Conservation (phyloP, 2,888 invertebrate species). For the Mantis religiosa region DNA sequence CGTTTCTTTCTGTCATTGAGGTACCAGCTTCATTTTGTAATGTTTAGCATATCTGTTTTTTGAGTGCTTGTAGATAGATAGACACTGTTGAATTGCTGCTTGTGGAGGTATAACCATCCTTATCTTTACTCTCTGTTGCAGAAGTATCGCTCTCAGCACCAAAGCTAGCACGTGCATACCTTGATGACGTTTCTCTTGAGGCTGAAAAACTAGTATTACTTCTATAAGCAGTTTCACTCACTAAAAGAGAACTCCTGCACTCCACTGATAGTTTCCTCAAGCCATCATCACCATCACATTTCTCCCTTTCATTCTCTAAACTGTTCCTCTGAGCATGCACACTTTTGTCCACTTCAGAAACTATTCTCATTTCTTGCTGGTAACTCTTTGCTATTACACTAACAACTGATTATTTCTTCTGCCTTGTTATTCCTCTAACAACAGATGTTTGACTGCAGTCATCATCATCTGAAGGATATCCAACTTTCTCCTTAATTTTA, state of each 20-base stretch:
- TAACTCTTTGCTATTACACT: background rate
- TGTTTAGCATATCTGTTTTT: background rate
- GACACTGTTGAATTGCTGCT: no score
- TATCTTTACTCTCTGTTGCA: no score
- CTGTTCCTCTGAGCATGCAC: background rate
- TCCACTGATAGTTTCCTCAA: no score
- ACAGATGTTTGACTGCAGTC: background rate
- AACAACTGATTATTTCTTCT: background rate
- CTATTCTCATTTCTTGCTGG: background rate
- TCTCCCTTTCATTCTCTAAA: background rate
- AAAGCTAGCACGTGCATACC: no score
- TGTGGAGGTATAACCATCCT: no score
- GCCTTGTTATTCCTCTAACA: background rate
- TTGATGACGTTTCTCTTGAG: no score
- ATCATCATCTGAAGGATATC: background rate
- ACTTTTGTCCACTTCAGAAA: background rate
- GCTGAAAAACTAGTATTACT: no score
- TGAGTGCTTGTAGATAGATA: background rate
- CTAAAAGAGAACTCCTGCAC: no score
- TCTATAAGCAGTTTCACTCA: no score
- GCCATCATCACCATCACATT: no score
- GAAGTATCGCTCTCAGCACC: no score
- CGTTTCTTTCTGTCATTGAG: no score
- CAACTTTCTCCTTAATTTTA: background rate
- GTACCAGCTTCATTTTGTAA: background rate